phyloP scores from a whole-genome alignment of 2,113 vertebrate genomes.

The Saccopteryx leptura region DNA sequence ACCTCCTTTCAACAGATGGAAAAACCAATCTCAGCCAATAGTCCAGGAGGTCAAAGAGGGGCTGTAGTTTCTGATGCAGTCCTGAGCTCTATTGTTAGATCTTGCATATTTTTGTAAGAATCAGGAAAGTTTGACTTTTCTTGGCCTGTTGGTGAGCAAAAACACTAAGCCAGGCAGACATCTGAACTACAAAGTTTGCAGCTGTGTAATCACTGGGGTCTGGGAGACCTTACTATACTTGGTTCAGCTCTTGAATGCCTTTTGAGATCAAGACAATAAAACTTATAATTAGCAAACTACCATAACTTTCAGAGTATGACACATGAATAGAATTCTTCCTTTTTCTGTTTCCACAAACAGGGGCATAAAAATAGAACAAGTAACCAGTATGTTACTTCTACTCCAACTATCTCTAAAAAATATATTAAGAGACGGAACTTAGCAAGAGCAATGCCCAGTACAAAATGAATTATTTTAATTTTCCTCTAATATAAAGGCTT shows the following conservation, averaged over 20 bases:
- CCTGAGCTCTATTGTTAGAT: slow-evolving; percentile 48
- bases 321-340: slow-evolving; percentile 79
- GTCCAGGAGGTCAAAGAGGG: background rate
- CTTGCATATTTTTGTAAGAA: slow-evolving; percentile 37
- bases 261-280: slow-evolving; percentile 82
- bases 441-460: background rate
- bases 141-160: slow-evolving; percentile 74
- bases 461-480: background rate
- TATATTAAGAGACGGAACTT: background rate
- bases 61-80: background rate
- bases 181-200: slow-evolving; percentile 69
- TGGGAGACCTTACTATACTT: slow-evolving; percentile 75
- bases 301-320: slow-evolving; percentile 79
- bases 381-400: slow-evolving; percentile 67
- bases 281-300: slow-evolving; percentile 84
- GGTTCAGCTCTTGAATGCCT: slow-evolving; percentile 76
- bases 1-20: slow-evolving; percentile 22
- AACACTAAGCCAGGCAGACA: slow-evolving; percentile 69
- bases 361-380: slow-evolving; percentile 79
- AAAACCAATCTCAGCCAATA: background rate
- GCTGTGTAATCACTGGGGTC: slow-evolving; percentile 80
- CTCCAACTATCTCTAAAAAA: slow-evolving; percentile 58
- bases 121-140: slow-evolving; percentile 46
- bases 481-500: background rate
- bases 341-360: slow-evolving; percentile 62